Evolutionary conservation across 2,888 invertebrate species (phyloP).

Genomic region (Drosophila nigritarsus): DNA sequence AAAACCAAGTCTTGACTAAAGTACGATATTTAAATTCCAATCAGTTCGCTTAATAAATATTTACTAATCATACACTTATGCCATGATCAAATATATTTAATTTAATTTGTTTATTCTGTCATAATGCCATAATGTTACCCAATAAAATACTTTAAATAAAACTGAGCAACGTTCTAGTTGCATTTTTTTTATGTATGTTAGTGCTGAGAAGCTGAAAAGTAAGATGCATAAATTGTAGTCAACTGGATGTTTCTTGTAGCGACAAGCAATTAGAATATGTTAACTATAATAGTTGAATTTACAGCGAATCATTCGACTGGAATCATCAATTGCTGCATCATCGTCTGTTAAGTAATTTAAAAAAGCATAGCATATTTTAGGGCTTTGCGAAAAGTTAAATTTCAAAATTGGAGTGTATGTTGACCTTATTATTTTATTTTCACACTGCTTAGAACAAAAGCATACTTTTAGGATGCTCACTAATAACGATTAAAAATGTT

Average conservation of each 20-base stretch:
- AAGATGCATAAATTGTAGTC: neutral
- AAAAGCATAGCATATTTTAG: neutral
- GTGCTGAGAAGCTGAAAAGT: too few relatives aligned
- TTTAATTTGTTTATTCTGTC: neutral
- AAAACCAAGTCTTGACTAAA: slow-evolving; percentile 1
- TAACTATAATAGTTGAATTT: slow-evolving; percentile 1
- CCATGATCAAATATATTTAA: neutral
- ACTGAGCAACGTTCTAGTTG: neutral
- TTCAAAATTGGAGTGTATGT: neutral
- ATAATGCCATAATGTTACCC: neutral
- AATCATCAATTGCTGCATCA: slow-evolving; percentile 7
- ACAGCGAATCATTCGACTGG: neutral
- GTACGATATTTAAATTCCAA: slow-evolving; percentile 16
- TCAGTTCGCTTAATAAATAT: slow-evolving; percentile 18
- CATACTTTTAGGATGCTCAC: neutral
- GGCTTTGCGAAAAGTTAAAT: neutral
- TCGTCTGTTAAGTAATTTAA: slow-evolving; percentile 6
- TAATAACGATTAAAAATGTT: neutral
- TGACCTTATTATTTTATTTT: too few relatives aligned
- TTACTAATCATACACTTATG: slow-evolving; percentile 6
- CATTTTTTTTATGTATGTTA: neutral
- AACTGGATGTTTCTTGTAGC: neutral
- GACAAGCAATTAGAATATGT: slow-evolving; percentile 1
- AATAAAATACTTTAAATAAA: neutral
- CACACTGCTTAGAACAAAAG: neutral